phyloP scores from a whole-genome alignment of 1,140 invertebrate genomes.

The Rhagoletis pomonella region DNA sequence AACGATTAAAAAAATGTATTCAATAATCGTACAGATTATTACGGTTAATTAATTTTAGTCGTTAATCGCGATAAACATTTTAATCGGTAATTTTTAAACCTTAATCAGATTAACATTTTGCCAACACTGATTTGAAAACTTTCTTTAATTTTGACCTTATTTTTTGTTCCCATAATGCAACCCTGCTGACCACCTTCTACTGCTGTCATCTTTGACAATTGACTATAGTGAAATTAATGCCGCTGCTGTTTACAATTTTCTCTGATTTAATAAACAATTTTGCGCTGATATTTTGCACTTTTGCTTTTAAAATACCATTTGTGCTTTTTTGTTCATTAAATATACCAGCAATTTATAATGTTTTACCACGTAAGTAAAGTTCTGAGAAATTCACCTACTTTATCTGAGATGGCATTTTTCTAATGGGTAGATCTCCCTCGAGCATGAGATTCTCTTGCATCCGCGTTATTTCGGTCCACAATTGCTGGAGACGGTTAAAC shows the following conservation, averaged over 20 bases:
- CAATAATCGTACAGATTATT: no score
- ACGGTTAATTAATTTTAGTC: no score
- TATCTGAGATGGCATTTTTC: neutral
- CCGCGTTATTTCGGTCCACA: constrained; percentile 99
- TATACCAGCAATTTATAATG: constrained; percentile 57
- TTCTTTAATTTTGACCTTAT: no score
- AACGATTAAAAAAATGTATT: no score
- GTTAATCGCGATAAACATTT: no score
- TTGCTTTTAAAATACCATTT: neutral
- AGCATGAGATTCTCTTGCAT: constrained; percentile 98
- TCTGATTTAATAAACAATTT: constrained; percentile 6
- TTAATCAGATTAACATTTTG: no score
- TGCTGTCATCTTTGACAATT: neutral
- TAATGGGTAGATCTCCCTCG: constrained; percentile 89
- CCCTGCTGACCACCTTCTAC: neutral
- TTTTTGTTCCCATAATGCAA: neutral
- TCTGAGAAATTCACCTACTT: neutral
- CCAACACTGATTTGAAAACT: no score
- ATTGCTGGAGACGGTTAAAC: constrained; percentile 97
- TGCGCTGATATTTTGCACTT: no score
- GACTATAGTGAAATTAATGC: neutral
- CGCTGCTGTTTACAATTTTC: constrained; percentile 42
- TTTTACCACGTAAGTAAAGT: constrained; percentile 66
- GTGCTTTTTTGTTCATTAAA: neutral
- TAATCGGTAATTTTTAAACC: no score